These are phyloP conservation scores for Nasua narica DNA, from an alignment of 2,797 vertebrate species.

Conservation along the genomic window DNA sequence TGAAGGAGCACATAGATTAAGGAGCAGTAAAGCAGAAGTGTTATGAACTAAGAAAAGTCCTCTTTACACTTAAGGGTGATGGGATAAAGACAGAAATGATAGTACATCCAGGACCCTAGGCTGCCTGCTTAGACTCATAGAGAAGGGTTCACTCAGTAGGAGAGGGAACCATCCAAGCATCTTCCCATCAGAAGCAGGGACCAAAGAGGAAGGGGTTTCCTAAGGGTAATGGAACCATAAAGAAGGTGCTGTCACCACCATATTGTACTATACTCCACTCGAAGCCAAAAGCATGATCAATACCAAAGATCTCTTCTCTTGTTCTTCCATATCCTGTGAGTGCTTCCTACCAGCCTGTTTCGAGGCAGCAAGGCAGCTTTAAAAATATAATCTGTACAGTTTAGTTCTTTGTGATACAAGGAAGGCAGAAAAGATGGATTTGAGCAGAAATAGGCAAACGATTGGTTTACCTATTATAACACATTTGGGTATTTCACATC, in stretches of 20 bases:
- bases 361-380: background rate
- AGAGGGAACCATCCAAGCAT: background rate
- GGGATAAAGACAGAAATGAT: background rate
- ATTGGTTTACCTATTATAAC: background rate
- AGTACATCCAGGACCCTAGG: background rate
- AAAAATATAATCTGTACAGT: background rate
- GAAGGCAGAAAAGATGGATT: background rate
- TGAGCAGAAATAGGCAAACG: background rate
- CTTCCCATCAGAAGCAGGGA: background rate
- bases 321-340: accelerated
- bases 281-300: background rate
- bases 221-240: accelerated
- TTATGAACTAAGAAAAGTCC: background rate
- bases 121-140: background rate
- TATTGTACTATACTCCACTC: accelerated
- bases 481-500: background rate
- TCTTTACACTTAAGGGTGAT: background rate
- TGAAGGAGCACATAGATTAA: background rate
- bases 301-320: background rate
- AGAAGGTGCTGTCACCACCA: background rate
- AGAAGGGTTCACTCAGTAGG: background rate
- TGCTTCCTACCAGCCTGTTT: background rate
- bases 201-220: background rate
- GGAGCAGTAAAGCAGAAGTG: background rate
- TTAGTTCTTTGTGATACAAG: background rate